These are phyloP conservation scores for Crambe crambe DNA, from an alignment of 37 sponge, comb jelly and placozoan genomes.

Conservation along the genomic window DNA sequence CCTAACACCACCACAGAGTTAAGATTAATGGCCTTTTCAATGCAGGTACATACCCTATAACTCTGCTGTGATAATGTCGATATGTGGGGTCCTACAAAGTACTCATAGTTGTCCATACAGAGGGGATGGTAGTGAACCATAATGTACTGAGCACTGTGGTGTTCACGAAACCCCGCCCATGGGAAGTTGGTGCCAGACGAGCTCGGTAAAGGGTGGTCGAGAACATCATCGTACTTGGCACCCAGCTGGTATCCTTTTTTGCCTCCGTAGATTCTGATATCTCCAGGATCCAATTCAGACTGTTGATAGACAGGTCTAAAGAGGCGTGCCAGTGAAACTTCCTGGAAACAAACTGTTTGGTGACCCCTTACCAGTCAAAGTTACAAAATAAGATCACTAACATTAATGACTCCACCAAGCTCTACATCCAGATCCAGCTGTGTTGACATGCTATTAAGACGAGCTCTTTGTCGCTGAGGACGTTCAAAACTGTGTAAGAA, in stretches of 20 bases:
- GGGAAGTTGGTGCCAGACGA: constrained; percentile 4
- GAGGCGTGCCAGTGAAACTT: constrained; percentile 57
- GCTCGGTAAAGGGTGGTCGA: neutral
- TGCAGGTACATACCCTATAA: constrained; percentile 68
- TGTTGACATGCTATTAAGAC: constrained; percentile 35
- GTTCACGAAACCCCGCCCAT: constrained; percentile 19
- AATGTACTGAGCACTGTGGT: constrained; percentile 42
- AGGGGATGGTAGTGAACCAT: constrained; percentile 63
- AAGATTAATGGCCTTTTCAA: no score
- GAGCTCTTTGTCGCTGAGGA: constrained; percentile 9
- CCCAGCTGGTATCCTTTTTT: neutral
- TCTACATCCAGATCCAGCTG: constrained; percentile 59
- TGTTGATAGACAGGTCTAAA: constrained; percentile 7
- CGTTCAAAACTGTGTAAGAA: neutral
- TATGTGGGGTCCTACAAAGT: constrained; percentile 55
- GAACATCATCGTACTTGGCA: neutral
- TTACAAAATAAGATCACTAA: neutral
- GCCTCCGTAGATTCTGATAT: neutral
- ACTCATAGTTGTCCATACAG: constrained; percentile 71
- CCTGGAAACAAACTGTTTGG: constrained; percentile 34
- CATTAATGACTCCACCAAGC: constrained; percentile 7
- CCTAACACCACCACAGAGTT: constrained; percentile 24
- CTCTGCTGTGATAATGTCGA: constrained; percentile 31
- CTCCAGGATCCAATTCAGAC: neutral
- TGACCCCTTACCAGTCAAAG: neutral